Percentiles rank a stretch among this genome's conserved stretches.
These are phyloP conservation scores for Lontra canadensis DNA, from an alignment of 2,113 vertebrate genomes.

Conservation along the genomic window DNA sequence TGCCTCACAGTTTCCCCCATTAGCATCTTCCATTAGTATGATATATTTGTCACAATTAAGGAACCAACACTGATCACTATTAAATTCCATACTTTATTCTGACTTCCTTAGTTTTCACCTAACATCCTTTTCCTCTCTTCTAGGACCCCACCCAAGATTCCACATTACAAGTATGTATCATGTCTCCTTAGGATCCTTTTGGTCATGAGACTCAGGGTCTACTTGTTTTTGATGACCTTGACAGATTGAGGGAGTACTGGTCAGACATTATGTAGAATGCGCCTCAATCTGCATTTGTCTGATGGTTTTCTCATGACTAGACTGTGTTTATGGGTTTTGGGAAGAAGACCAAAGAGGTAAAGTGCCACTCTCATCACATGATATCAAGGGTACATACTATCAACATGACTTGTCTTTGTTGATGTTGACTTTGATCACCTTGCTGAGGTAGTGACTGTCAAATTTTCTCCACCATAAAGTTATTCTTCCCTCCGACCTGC, in stretches of 20 bases:
- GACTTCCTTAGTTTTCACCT: neutral
- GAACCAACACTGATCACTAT: neutral
- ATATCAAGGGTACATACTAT: neutral
- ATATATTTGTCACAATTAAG: neutral
- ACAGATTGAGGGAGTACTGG: neutral
- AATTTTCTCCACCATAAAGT: neutral
- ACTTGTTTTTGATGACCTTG: neutral
- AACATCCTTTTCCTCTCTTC: neutral
- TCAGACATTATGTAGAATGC: neutral
- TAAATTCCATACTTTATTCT: neutral
- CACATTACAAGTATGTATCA: rapidly evolving
- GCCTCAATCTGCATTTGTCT: neutral
- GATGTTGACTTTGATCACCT: neutral
- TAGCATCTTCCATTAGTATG: neutral
- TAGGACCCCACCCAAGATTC: neutral
- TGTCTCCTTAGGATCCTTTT: neutral
- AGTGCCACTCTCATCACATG: neutral
- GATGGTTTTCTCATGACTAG: neutral
- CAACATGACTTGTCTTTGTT: neutral
- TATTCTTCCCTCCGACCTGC: neutral
- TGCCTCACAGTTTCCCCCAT: neutral
- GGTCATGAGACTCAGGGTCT: neutral
- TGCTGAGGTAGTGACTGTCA: neutral
- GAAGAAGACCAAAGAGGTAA: neutral
- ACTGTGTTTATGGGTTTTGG: neutral